A percentile compares a stretch with the other conserved stretches of the same genome.
phyloP scores from a whole-genome alignment of 1,140 invertebrate genomes.

The Bombus haemorrhoidalis region DNA sequence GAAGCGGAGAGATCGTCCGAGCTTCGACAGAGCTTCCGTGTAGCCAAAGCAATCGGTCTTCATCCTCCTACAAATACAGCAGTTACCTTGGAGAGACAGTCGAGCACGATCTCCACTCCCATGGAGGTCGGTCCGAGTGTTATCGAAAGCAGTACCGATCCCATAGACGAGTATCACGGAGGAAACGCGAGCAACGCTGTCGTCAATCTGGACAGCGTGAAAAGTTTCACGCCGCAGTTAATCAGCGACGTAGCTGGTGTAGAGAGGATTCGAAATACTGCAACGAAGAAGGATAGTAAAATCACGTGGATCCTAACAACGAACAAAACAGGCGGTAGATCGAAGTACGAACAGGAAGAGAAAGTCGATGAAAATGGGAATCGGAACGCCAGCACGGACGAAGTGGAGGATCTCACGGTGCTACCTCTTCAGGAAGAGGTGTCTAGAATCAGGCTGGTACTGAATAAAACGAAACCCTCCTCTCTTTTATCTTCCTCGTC shows the following conservation, averaged over 20 bases:
- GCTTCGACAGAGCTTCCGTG: constrained; percentile 64
- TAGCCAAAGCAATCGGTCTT: constrained; percentile 73
- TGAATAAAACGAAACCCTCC: constrained; percentile 66
- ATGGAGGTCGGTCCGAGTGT: constrained; percentile 12
- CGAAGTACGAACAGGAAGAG: constrained; percentile 66
- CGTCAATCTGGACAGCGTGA: background rate
- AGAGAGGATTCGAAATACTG: constrained; percentile 46
- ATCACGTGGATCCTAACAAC: constrained; percentile 68
- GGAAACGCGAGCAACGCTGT: constrained; percentile 16
- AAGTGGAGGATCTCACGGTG: constrained; percentile 73
- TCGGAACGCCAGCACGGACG: constrained; percentile 57
- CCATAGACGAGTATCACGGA: background rate
- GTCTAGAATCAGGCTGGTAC: constrained; percentile 65
- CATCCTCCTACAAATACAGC: constrained; percentile 60
- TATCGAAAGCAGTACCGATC: constrained; percentile 16
- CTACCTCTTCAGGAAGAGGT: constrained; percentile 71
- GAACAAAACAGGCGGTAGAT: constrained; percentile 56
- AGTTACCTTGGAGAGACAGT: constrained; percentile 46
- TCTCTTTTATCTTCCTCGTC: constrained; percentile 47
- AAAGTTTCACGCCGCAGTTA: constrained; percentile 25
- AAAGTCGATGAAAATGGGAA: constrained; percentile 49
- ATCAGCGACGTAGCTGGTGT: background rate
- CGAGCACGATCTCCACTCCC: constrained; percentile 26
- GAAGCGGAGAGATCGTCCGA: constrained; percentile 26
- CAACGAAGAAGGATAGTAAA: constrained; percentile 69